A percentile compares a stretch with the other conserved stretches of the same genome.
phyloP scores from a whole-genome alignment of 2,888 invertebrate species.

The Timema cristinae region DNA sequence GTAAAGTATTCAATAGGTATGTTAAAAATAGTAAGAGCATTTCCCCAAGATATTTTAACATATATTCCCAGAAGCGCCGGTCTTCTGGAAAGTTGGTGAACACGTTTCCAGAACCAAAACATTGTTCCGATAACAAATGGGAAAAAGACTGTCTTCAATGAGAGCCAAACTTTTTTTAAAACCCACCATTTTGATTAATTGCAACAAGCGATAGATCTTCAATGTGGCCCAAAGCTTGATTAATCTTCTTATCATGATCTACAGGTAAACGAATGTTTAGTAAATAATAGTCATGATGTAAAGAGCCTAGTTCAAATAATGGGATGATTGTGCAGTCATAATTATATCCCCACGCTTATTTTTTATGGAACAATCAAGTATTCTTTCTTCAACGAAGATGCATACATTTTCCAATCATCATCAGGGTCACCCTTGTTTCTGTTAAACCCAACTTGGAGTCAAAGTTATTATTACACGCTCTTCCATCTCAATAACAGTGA shows the following conservation, averaged over 20 bases:
- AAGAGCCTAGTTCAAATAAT: slow-evolving; percentile 93
- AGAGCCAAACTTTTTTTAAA: slow-evolving; percentile 95
- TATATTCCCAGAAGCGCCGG: slow-evolving; percentile 91
- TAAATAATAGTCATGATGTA: slow-evolving; percentile 92
- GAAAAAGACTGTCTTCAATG: slow-evolving; percentile 87
- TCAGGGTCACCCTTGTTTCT: slow-evolving; percentile 75
- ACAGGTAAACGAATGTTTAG: slow-evolving; percentile 88
- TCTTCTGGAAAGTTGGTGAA: slow-evolving; percentile 76
- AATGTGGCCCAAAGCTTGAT: slow-evolving; percentile 74
- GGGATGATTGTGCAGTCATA: slow-evolving; percentile 91
- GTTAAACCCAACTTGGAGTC: slow-evolving; percentile 82
- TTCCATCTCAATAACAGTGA: slow-evolving; percentile 57
- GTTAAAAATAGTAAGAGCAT: slow-evolving; percentile 81
- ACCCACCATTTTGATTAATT: slow-evolving; percentile 98
- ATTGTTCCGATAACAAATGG: slow-evolving; percentile 79
- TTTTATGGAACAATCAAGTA: slow-evolving; percentile 74
- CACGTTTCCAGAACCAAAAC: slow-evolving; percentile 91
- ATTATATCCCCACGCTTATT: slow-evolving; percentile 59
- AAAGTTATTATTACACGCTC: slow-evolving; percentile 55
- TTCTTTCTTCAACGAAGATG: slow-evolving; percentile 78
- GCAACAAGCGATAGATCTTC: slow-evolving; percentile 75
- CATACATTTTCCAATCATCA: slow-evolving; percentile 79
- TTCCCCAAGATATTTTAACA: slow-evolving; percentile 83
- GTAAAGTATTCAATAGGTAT: slow-evolving; percentile 92
- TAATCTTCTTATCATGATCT: slow-evolving; percentile 61